A percentile compares a stretch with the other conserved stretches of the same genome.
phyloP scores from a whole-genome alignment of 2,113 vertebrate species.

The Myotis lucifugus region DNA sequence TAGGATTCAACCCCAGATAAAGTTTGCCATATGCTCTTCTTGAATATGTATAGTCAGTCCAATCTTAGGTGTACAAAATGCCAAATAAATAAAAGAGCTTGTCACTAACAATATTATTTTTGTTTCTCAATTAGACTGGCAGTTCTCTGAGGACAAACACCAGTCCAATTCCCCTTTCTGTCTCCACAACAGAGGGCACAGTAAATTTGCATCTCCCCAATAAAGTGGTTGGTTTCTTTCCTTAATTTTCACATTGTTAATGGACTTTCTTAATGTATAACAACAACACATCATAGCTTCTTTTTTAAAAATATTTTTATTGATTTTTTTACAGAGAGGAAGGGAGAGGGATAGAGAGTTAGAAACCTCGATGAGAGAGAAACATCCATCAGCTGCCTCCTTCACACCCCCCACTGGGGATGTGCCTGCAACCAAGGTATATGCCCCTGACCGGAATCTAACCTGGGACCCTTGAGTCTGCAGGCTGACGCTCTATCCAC shows the following conservation, averaged over 20 bases:
- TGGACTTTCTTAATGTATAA: not conserved
- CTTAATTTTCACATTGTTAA: not conserved
- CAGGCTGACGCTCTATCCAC: too few relatives aligned
- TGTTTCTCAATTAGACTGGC: not conserved
- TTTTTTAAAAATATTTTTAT: not conserved
- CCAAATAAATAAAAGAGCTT: not conserved
- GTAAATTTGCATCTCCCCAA: not conserved
- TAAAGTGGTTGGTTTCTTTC: not conserved
- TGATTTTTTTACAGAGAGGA: too few relatives aligned
- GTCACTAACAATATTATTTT: not conserved
- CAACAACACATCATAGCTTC: not conserved
- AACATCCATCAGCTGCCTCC: too few relatives aligned
- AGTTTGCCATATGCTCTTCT: not conserved
- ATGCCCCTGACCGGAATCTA: too few relatives aligned
- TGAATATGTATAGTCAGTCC: not conserved
- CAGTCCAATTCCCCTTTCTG: not conserved
- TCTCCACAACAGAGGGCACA: not conserved
- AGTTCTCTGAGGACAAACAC: not conserved
- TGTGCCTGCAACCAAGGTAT: too few relatives aligned
- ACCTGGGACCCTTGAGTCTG: too few relatives aligned
- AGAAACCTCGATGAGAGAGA: too few relatives aligned
- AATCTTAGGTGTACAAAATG: not conserved
- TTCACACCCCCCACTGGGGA: too few relatives aligned
- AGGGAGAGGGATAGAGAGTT: too few relatives aligned
- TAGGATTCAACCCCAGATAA: not conserved